Base-by-base conservation (phyloP, 2,113 vertebrate species). In the Tyto alba region DNA sequence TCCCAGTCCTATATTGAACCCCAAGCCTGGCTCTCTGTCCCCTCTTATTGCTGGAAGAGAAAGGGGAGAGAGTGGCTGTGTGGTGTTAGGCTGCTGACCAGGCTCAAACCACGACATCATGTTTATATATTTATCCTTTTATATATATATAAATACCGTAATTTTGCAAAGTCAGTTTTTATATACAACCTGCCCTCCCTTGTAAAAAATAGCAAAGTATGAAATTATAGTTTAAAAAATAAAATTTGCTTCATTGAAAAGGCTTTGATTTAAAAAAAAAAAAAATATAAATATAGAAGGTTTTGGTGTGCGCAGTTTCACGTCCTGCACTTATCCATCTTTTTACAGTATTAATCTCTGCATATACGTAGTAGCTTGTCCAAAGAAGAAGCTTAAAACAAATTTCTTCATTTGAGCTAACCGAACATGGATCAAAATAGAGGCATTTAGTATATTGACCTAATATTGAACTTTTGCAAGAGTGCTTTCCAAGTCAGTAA, bases 391-490 rank as follows among this genome's bases (percentile, higher is more conserved):
- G 73, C 60, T 93, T 96, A 89, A 97, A 97, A 94, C 95, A 15
- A 59, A 76, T 94, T 97, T 93, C 71, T 87, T 96, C 53, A 47
- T 95, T 96, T 95, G 74, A 92, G 79, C 66, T 85, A 81, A 57
- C 75, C 60, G 71, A 96, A 80, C 52, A 23, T 78, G 38, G 92
- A 95, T 96, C 90, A 89, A 90, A 97, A 96, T 78, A 96, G 93
- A 96, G 75, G 69, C 94, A 93, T 97, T 98, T 96, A 96, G 85
- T 96, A 48, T 97, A 95, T 95, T 97, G 97, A 97, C 68, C 95
- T 96, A 85, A 96, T 97, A 97, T 67, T 97, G 97, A 98, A 96
- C 97, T 97, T 95, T 92, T 90, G 47, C 78, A 66, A 5, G 74
- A 97, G 91, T 96, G 92, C 92, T 97, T 97, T 97, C 85, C 68